Percentiles rank a stretch among this genome's conserved stretches.
These are phyloP conservation scores for Caerostris darwini DNA, from an alignment of 1,140 invertebrate genomes.

Conservation along the genomic window DNA sequence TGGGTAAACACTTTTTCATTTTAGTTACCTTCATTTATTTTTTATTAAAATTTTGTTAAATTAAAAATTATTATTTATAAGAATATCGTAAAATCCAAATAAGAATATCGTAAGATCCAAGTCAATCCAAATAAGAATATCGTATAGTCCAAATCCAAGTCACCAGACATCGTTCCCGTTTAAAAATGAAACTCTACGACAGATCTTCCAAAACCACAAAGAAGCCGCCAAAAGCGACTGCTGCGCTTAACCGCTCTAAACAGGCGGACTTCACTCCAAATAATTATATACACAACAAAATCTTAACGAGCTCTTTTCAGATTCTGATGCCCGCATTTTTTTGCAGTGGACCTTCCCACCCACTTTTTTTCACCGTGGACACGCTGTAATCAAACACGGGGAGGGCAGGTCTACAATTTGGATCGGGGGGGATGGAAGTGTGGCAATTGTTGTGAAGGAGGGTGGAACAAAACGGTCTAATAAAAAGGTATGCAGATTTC, in stretches of 20 bases:
- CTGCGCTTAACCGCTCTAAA: neutral
- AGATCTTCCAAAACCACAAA: neutral
- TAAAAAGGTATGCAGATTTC: slow-evolving; percentile 32
- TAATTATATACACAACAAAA: neutral
- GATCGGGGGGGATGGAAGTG: neutral
- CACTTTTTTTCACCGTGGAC: neutral
- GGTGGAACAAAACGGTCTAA: slow-evolving; percentile 21
- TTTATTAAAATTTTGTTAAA: too few species aligned
- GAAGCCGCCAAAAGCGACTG: neutral
- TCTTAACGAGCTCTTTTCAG: slow-evolving; percentile 24
- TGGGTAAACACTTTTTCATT: too few species aligned
- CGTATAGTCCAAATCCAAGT: too few species aligned
- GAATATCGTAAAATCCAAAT: too few species aligned
- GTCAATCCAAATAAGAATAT: too few species aligned
- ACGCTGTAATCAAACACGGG: slow-evolving; percentile 10
- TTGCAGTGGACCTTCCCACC: neutral
- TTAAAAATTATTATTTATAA: too few species aligned
- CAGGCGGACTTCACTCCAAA: neutral
- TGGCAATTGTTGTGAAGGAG: neutral
- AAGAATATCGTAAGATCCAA: too few species aligned
- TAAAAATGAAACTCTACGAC: neutral
- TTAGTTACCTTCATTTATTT: too few species aligned
- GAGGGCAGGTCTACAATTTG: neutral
- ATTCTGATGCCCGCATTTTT: neutral
- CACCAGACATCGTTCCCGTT: neutral